A percentile compares a stretch with the other conserved stretches of the same genome.
phyloP scores from a whole-genome alignment of 2,888 invertebrate species.

The Idaea dimidiata region DNA sequence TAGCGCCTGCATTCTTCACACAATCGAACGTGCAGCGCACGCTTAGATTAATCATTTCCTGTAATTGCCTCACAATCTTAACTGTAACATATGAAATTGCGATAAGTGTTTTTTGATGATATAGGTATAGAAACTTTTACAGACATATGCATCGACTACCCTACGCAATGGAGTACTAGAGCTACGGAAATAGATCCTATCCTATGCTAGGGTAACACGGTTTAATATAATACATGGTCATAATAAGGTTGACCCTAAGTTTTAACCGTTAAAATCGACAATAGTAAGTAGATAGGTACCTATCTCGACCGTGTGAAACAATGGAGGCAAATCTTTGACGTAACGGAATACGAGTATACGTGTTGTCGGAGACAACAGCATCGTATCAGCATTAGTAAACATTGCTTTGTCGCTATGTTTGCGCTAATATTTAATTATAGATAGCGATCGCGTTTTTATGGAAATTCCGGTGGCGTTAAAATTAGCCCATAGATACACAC shows the following conservation, averaged over 20 bases:
- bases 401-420: not conserved
- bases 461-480: not conserved
- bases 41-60: no score
- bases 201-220: no score
- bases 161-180: no score
- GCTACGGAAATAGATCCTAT: no score
- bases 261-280: not conserved
- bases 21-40: no score
- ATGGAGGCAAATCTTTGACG: not conserved
- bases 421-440: not conserved
- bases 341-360: not conserved
- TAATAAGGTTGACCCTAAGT: not conserved
- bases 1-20: no score
- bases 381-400: not conserved
- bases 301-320: not conserved
- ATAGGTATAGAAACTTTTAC: no score
- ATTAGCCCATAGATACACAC: not conserved
- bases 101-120: no score
- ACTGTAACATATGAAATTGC: no score
- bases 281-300: not conserved
- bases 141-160: no score
- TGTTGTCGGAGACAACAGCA: not conserved
- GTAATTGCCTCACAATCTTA: no score
- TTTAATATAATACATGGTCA: not conserved
- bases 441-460: conserved; percentile 1